phyloP scores from a whole-genome alignment of 1,140 invertebrate genomes.

The Magallana gigas region DNA sequence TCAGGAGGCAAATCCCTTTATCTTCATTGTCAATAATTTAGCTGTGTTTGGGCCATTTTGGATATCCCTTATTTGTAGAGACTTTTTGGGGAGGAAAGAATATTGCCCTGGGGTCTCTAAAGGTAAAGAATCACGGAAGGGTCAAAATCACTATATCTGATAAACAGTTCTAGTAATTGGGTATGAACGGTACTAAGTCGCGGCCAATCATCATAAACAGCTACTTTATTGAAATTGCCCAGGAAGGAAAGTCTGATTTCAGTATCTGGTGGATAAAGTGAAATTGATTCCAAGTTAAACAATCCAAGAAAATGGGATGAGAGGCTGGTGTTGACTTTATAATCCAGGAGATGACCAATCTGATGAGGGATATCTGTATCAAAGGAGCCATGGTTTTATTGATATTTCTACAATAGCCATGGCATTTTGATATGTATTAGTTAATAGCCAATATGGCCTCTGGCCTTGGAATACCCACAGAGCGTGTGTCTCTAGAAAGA shows the following conservation, averaged over 20 bases:
- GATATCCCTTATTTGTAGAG: slow-evolving; percentile 20
- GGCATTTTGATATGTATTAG: slow-evolving; percentile 15
- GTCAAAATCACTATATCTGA: not conserved
- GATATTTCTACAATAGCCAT: slow-evolving; percentile 21
- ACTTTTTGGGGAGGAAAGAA: not conserved
- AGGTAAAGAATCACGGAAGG: not conserved
- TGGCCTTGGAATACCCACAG: not conserved
- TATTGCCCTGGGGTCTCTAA: not conserved
- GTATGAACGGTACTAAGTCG: not conserved
- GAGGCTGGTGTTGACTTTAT: not conserved
- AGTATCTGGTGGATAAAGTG: not conserved
- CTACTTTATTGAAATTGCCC: not conserved
- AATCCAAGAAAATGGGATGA: not conserved
- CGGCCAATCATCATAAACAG: not conserved
- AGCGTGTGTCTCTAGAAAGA: not conserved
- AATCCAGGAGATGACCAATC: not conserved
- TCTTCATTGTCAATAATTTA: slow-evolving; percentile 35
- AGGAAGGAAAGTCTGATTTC: not conserved
- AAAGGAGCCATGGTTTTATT: slow-evolving; percentile 8
- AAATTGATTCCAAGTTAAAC: slow-evolving; percentile 8
- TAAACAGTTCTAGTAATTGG: slow-evolving; percentile 3
- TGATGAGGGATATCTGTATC: slow-evolving; percentile 16
- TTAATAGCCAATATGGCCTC: slow-evolving; percentile 12
- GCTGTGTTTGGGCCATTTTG: slow-evolving; percentile 30
- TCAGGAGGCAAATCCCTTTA: slow-evolving; percentile 5